These are phyloP conservation scores for Perca flavescens DNA, from an alignment of 2,113 vertebrate species.

Conservation along the genomic window DNA sequence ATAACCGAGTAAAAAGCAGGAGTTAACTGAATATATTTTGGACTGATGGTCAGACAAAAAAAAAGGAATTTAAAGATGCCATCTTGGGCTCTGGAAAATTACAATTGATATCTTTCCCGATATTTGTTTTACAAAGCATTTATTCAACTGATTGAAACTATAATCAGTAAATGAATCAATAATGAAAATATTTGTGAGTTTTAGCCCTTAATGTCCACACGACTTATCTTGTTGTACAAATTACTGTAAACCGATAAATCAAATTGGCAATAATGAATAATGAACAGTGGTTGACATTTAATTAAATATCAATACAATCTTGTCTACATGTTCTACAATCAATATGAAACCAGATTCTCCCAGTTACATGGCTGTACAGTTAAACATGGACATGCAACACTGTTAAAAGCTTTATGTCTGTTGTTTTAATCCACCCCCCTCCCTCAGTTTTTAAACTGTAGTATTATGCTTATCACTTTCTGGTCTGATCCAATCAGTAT, in stretches of 20 bases:
- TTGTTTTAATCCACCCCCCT: no score
- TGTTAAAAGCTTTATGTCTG: no score
- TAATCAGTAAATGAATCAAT: neutral
- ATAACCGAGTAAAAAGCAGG: neutral
- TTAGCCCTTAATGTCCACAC: neutral
- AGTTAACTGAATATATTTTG: neutral
- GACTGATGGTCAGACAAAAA: neutral
- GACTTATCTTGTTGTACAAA: neutral
- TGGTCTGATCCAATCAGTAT: neutral
- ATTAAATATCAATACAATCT: neutral
- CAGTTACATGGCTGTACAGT: no score
- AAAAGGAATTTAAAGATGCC: neutral
- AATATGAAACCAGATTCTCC: neutral
- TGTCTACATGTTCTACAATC: neutral
- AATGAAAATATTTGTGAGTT: neutral
- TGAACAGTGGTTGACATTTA: neutral
- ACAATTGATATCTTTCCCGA: neutral
- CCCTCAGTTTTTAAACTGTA: no score
- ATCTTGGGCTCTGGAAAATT: neutral
- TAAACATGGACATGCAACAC: no score
- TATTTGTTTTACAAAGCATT: neutral
- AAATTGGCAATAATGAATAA: conserved; percentile 10
- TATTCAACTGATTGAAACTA: neutral
- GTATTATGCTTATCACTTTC: neutral
- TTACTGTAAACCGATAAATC: neutral